A percentile compares a stretch with the other conserved stretches of the same genome.
These are phyloP conservation scores for Myotis vivesi DNA, from an alignment of 2,797 vertebrate species.

Conservation along the genomic window DNA sequence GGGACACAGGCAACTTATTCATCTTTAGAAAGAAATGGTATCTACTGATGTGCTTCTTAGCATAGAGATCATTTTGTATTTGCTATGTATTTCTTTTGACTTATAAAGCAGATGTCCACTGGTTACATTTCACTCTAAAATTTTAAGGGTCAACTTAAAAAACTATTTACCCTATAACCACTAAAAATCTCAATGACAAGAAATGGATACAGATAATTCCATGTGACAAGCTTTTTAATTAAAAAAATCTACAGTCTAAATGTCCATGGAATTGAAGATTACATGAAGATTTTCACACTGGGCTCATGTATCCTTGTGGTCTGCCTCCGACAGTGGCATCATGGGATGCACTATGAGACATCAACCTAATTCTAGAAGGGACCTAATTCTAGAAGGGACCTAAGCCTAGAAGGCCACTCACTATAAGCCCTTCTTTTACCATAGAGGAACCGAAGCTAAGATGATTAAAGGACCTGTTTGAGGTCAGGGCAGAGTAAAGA, in stretches of 20 bases:
- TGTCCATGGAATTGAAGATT: background rate
- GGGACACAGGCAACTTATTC: background rate
- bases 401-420: background rate
- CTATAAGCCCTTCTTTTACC: background rate
- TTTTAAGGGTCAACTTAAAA: background rate
- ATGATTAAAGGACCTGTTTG: background rate
- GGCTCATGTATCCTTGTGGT: background rate
- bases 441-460: background rate
- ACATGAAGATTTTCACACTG: background rate
- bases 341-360: background rate
- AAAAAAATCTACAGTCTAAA: background rate
- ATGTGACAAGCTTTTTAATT: background rate
- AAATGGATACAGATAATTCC: background rate
- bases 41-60: background rate
- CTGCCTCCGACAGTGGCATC: background rate
- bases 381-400: background rate
- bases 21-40: background rate
- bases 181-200: slow-evolving; percentile 12
- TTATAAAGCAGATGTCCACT: background rate
- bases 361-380: background rate
- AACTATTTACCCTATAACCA: background rate
- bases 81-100: background rate
- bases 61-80: slow-evolving; percentile 1
- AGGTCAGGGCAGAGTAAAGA: background rate
- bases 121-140: background rate